Conservation (phyloP, 2,888 invertebrate genomes). For the Galeruca laticollis region DNA sequence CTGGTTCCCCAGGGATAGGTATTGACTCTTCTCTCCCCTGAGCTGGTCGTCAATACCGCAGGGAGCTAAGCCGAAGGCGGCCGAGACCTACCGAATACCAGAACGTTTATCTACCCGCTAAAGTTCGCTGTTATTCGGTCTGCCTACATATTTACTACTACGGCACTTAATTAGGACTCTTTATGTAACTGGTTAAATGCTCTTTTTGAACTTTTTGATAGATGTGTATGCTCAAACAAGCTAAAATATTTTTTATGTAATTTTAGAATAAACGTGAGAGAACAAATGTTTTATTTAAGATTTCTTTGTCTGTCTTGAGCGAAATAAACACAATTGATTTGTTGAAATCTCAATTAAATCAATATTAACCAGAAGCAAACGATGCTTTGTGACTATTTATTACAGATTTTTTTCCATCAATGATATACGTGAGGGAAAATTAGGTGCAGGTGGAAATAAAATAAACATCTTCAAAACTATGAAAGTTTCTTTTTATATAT, state of each 20-base stretch:
- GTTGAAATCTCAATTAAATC: too few species aligned
- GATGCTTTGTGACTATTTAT: too few species aligned
- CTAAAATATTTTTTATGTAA: not conserved
- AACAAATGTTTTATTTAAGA: too few species aligned
- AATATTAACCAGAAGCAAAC: too few species aligned
- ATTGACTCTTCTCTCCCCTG: slow-evolving; percentile 71
- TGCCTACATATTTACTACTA: slow-evolving; percentile 58
- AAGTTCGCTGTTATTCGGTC: slow-evolving; percentile 61
- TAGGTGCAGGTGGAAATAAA: too few species aligned
- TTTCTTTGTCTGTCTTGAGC: too few species aligned
- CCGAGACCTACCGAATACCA: slow-evolving; percentile 60
- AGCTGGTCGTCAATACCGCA: slow-evolving; percentile 71
- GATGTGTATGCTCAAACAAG: not conserved
- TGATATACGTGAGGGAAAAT: too few species aligned
- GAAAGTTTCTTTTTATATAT: too few species aligned
- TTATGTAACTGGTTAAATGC: slow-evolving; percentile 48
- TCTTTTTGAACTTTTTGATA: slow-evolving; percentile 43
- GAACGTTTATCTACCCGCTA: slow-evolving; percentile 61
- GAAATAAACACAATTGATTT: too few species aligned
- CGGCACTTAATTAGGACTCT: slow-evolving; percentile 55
- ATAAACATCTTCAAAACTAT: too few species aligned
- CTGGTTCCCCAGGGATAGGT: slow-evolving; percentile 68
- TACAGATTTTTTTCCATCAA: too few species aligned
- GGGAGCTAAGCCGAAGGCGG: slow-evolving; percentile 64
- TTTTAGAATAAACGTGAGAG: not conserved